Percentiles rank a stretch among this genome's conserved stretches.
Conservation (phyloP, 1,140 invertebrate genomes). For the Proctacanthus coquilletti region DNA sequence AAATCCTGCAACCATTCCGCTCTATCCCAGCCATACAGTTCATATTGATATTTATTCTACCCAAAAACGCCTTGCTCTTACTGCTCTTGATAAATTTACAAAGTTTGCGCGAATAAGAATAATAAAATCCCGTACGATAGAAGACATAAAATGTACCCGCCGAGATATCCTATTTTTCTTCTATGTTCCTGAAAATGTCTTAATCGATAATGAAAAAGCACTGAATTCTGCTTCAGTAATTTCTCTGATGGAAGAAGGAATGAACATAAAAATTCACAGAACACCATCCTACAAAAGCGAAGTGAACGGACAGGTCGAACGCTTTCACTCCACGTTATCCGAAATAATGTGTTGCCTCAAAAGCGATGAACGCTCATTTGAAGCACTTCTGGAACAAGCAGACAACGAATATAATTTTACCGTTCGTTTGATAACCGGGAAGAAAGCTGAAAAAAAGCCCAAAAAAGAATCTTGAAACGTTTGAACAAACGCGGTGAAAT, state of each 20-base stretch:
- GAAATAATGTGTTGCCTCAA: neutral
- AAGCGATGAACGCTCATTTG: neutral
- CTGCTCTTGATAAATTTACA: slow-evolving; percentile 1
- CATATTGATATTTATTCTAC: neutral
- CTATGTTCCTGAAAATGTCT: neutral
- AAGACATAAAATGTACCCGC: too few species aligned
- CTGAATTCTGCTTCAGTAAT: neutral
- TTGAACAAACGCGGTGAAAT: neutral
- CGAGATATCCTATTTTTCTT: too few species aligned
- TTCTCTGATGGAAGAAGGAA: neutral
- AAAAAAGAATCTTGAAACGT: neutral
- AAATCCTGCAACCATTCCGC: neutral
- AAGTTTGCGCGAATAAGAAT: neutral
- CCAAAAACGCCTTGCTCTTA: neutral
- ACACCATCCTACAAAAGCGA: neutral
- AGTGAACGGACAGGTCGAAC: neutral
- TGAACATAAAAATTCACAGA: too few species aligned
- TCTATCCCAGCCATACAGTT: neutral
- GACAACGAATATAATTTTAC: neutral
- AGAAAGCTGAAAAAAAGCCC: too few species aligned
- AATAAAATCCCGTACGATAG: neutral
- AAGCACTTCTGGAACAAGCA: neutral
- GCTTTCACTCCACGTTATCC: neutral
- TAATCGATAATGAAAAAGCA: neutral
- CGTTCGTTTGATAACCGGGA: too few species aligned